phyloP scores from a whole-genome alignment of 2,797 vertebrate genomes.

The Scyliorhinus canicula region DNA sequence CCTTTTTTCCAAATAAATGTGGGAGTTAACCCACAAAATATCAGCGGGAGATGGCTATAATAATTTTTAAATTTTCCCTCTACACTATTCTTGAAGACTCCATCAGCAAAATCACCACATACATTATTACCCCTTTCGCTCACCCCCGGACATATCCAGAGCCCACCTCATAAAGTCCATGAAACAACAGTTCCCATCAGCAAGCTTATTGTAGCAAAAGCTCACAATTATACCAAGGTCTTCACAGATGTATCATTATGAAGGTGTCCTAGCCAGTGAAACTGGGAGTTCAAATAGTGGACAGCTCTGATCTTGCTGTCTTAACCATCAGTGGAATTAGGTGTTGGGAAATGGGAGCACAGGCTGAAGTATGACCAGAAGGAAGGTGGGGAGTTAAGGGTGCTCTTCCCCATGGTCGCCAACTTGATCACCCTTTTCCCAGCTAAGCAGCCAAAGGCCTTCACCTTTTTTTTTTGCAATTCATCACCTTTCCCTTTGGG shows the following conservation, averaged over 20 bases:
- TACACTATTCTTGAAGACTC: background rate
- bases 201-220: background rate
- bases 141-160: background rate
- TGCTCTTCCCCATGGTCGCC: background rate
- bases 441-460: background rate
- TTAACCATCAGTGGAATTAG: background rate
- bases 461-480: too few species aligned
- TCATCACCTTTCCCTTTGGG: background rate
- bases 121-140: background rate
- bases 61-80: background rate
- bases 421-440: background rate
- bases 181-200: background rate
- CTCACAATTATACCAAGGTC: background rate
- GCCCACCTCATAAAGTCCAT: background rate
- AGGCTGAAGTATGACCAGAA: background rate
- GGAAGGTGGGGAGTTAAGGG: too few species aligned
- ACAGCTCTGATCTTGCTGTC: background rate
- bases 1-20: background rate
- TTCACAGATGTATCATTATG: background rate
- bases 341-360: background rate
- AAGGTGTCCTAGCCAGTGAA: background rate
- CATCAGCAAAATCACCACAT: background rate
- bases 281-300: background rate
- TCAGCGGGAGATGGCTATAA: background rate
- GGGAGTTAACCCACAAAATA: background rate